A percentile compares a stretch with the other conserved stretches of the same genome.
Conservation (phyloP, 2,113 vertebrate genomes). For the Atlantisia rogersi region DNA sequence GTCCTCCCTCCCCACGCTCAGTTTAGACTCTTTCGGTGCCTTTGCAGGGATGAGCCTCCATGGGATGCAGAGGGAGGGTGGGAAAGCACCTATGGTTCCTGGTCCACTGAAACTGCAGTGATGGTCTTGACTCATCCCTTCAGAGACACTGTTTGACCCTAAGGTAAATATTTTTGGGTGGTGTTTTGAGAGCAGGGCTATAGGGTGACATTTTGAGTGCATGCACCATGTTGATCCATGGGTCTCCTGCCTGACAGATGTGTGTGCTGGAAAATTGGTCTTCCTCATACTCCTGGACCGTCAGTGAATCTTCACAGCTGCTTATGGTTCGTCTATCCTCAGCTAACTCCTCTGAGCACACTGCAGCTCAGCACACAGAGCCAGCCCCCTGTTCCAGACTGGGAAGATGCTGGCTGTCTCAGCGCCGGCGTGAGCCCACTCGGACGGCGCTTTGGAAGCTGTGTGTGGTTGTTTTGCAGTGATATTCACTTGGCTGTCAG, state of each 20-base stretch:
- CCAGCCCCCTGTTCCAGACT: neutral
- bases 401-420: neutral
- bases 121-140: accelerated
- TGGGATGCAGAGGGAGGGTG: neutral
- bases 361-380: neutral
- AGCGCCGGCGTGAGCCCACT: neutral
- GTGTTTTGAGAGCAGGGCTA: neutral
- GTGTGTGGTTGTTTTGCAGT: neutral
- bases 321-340: neutral
- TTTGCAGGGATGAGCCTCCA: accelerated
- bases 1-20: neutral
- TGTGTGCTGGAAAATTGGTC: neutral
- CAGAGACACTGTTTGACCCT: neutral
- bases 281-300: neutral
- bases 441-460: neutral
- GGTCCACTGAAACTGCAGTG: neutral
- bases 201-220: neutral
- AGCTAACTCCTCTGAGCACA: neutral
- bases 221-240: accelerated
- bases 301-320: neutral
- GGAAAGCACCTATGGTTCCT: neutral
- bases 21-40: neutral
- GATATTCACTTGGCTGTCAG: neutral
- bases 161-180: neutral
- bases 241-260: neutral